Percentiles rank a stretch among this genome's conserved stretches.
Conservation (phyloP, 2,113 vertebrate genomes). For the Pomatorhinus ruficollis region DNA sequence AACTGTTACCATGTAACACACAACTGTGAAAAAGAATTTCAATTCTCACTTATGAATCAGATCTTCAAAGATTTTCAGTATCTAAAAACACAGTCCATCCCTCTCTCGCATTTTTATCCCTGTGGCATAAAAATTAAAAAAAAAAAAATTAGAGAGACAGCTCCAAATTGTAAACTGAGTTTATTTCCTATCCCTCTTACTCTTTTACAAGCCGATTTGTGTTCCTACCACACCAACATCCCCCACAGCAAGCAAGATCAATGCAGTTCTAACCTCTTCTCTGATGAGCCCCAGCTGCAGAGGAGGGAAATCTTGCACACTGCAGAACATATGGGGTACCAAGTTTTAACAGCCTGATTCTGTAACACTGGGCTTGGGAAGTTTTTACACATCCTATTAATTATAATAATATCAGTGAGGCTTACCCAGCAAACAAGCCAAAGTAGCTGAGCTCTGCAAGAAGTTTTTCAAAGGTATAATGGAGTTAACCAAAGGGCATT, state of each 20-base stretch:
- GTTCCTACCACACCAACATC: background rate
- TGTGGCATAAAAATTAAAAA: background rate
- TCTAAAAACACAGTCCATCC: background rate
- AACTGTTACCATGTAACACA: background rate
- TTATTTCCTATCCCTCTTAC: background rate
- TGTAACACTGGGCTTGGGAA: background rate
- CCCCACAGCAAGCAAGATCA: background rate
- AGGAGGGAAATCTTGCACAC: background rate
- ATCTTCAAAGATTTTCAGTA: background rate
- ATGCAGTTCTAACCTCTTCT: background rate
- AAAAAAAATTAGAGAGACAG: background rate
- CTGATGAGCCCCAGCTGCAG: background rate
- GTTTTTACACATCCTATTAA: conserved; percentile 46
- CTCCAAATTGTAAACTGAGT: background rate
- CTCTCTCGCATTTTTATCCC: background rate
- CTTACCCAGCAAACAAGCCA: conserved; percentile 58
- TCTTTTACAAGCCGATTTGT: background rate
- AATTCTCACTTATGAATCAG: background rate
- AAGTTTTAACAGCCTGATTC: background rate
- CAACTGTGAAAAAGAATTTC: background rate
- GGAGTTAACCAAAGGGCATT: conserved; percentile 59
- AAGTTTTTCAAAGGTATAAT: conserved; percentile 61
- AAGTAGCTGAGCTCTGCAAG: conserved; percentile 56
- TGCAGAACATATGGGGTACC: background rate
- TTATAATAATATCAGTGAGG: conserved; percentile 48